Conservation (phyloP, 2,888 invertebrate species). For the Thecophora atra region DNA sequence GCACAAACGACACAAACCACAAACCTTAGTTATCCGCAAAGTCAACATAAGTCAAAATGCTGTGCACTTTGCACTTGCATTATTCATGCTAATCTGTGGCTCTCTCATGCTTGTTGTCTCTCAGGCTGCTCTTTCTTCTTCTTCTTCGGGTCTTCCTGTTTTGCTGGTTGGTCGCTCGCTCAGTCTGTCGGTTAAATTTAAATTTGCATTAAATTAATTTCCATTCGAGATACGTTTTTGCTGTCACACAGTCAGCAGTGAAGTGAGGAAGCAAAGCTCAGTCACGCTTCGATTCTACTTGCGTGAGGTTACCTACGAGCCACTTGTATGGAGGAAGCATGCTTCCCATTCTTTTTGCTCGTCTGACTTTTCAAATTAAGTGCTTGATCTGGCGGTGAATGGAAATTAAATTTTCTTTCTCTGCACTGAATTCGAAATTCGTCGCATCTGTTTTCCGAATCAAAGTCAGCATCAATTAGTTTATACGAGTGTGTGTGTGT, state of each 20-base stretch:
- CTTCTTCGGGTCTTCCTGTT: not conserved
- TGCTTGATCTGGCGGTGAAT: not conserved
- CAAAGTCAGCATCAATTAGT: constrained; percentile 4
- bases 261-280: not conserved
- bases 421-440: constrained; percentile 5
- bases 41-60: constrained; percentile 29
- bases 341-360: not conserved
- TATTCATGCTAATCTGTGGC: constrained; percentile 17
- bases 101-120: not conserved
- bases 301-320: not conserved
- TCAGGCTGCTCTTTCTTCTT: too few relatives aligned
- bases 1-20: not conserved
- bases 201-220: constrained; percentile 19
- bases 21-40: constrained; percentile 14
- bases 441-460: not conserved
- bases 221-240: not conserved
- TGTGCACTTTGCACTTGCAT: constrained; percentile 28
- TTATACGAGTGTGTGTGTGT: not conserved
- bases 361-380: not conserved
- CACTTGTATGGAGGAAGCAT: not conserved
- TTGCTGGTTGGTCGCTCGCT: constrained; percentile 4
- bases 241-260: not conserved
- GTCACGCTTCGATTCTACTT: too few relatives aligned
- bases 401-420: not conserved
- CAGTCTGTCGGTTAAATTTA: constrained; percentile 1